These are phyloP conservation scores for Spinibarbus caldwelli DNA, from an alignment of 2,797 vertebrate species.

Conservation along the genomic window DNA sequence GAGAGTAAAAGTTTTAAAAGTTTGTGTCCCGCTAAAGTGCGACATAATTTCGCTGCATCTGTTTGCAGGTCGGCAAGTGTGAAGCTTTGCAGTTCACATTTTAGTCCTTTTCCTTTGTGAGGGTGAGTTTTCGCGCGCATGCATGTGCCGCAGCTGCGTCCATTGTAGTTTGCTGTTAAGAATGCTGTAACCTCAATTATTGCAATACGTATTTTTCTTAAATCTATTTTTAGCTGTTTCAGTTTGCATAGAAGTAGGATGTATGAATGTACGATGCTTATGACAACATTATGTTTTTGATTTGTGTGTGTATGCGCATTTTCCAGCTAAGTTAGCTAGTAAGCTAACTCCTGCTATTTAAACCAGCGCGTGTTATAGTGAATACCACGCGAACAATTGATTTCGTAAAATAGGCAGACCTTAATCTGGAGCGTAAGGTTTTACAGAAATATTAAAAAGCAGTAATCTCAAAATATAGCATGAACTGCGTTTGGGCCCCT, in stretches of 20 bases:
- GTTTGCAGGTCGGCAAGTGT: background rate
- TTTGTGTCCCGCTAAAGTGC: background rate
- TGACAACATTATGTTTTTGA: background rate
- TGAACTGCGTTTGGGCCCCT: background rate
- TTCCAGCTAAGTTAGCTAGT: background rate
- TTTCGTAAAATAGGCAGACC: no score
- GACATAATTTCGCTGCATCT: background rate
- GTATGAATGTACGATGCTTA: background rate
- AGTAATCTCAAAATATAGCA: background rate
- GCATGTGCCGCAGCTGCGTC: background rate
- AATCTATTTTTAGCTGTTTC: background rate
- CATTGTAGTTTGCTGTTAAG: constrained; percentile 26
- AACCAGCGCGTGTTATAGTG: background rate
- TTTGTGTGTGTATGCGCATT: background rate
- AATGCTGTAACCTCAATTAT: background rate
- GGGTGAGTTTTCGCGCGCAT: constrained; percentile 56
- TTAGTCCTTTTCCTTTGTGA: constrained; percentile 23
- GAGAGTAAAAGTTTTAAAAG: constrained; percentile 16
- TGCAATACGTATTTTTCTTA: background rate
- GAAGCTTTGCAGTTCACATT: background rate
- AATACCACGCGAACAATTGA: background rate
- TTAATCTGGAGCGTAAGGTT: no score
- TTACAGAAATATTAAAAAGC: no score
- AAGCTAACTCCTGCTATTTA: constrained; percentile 12
- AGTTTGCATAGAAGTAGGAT: background rate